A percentile compares a stretch with the other conserved stretches of the same genome.
These are phyloP conservation scores for Galendromus occidentalis DNA, from an alignment of 1,140 invertebrate species.

Conservation along the genomic window DNA sequence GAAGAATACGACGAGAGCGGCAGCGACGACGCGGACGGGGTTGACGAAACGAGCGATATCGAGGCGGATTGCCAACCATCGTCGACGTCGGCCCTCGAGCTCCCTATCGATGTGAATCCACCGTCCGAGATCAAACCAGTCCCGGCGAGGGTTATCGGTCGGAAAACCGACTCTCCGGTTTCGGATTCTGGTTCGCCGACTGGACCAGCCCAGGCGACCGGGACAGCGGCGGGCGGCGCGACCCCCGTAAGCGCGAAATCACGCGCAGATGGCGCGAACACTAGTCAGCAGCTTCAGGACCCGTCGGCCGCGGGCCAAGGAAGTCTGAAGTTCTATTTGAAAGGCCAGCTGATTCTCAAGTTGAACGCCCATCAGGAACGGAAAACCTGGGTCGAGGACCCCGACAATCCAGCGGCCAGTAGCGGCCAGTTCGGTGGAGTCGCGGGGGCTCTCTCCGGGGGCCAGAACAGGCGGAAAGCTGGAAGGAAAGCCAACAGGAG, in stretches of 20 bases:
- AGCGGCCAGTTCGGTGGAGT: neutral
- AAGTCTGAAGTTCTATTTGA: slow-evolving; percentile 18
- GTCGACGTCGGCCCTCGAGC: neutral
- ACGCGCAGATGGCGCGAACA: neutral
- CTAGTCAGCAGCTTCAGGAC: neutral
- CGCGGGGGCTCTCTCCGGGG: neutral
- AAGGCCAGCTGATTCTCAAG: slow-evolving; percentile 22
- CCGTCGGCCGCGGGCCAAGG: neutral
- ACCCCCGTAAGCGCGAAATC: neutral
- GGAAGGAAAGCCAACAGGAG: neutral
- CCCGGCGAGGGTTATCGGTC: neutral
- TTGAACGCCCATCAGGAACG: slow-evolving; percentile 22
- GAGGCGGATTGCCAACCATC: neutral
- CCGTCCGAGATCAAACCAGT: slow-evolving; percentile 3
- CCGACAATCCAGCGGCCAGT: neutral
- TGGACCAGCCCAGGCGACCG: neutral
- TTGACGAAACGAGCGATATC: neutral
- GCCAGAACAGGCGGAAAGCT: neutral
- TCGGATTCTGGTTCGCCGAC: neutral
- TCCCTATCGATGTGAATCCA: neutral
- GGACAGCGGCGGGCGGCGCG: neutral
- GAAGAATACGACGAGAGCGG: neutral
- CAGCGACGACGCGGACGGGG: neutral
- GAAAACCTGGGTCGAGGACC: slow-evolving; percentile 13
- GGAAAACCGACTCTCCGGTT: neutral